Evolutionary conservation across 2,797 vertebrate genomes (phyloP).

Genomic region (Onychomys torridus): DNA sequence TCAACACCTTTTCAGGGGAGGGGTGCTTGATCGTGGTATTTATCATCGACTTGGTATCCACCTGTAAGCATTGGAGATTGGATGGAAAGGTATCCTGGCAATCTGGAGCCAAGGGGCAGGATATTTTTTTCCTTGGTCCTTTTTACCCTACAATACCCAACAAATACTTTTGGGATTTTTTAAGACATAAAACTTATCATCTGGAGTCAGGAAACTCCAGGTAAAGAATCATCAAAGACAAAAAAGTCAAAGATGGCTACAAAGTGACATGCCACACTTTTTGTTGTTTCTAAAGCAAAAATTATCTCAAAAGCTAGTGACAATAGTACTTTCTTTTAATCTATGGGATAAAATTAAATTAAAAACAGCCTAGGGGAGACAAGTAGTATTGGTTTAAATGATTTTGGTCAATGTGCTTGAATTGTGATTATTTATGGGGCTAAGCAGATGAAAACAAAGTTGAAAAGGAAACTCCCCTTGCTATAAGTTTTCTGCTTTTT

Average conservation of each 20-base stretch:
- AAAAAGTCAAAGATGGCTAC: conserved; percentile 31
- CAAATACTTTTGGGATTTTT: conserved; percentile 44
- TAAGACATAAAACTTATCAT: conserved; percentile 13
- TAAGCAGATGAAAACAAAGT: not conserved
- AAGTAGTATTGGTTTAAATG: conserved; percentile 47
- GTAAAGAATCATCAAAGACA: not conserved
- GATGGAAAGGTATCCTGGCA: not conserved
- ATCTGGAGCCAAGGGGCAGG: not conserved
- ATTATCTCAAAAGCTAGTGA: conserved; percentile 55
- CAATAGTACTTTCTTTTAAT: conserved; percentile 17
- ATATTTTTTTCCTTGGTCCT: not conserved
- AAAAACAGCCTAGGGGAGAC: conserved; percentile 33
- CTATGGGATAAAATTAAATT: conserved; percentile 60
- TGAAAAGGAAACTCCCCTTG: conserved; percentile 15
- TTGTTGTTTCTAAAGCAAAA: conserved; percentile 38
- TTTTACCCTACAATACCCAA: not conserved
- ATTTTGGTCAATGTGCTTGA: conserved; percentile 20
- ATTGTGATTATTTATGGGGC: not conserved
- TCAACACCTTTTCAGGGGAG: not conserved
- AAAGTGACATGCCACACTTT: not conserved
- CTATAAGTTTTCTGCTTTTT: not conserved
- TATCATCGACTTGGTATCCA: not conserved
- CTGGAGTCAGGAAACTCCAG: not conserved
- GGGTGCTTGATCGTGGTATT: not conserved
- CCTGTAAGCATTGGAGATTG: not conserved